Conservation (phyloP, 2,113 vertebrate species). For the Peucedramus taeniatus region DNA sequence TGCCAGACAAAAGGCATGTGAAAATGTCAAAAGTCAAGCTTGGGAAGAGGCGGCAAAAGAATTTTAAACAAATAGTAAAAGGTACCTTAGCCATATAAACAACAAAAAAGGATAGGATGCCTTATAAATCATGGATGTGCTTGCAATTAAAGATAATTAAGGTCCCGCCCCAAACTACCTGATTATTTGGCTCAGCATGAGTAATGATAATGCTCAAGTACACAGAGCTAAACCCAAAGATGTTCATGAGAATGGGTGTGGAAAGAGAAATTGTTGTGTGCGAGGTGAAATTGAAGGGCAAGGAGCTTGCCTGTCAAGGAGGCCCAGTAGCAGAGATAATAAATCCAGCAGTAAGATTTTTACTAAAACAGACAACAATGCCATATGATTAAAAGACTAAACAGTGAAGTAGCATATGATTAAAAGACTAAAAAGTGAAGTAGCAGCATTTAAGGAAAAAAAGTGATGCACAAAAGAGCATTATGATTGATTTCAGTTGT, state of each 20-base stretch:
- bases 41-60: not conserved
- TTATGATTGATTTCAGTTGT: not conserved
- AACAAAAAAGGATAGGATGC: not conserved
- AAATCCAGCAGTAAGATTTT: not conserved
- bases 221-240: not conserved
- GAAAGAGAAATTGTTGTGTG: not conserved
- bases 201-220: not conserved
- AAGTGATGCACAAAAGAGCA: not conserved
- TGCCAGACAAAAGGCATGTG: not conserved
- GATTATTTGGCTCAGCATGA: not conserved
- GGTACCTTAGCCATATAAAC: not conserved
- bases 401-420: too few relatives aligned
- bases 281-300: not conserved
- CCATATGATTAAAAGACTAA: not conserved
- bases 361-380: not conserved
- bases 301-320: not conserved
- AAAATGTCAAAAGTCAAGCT: not conserved
- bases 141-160: not conserved
- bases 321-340: not conserved
- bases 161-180: not conserved
- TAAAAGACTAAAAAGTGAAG: not conserved
- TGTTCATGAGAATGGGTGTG: not conserved
- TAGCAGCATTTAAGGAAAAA: not conserved
- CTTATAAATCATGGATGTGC: not conserved
- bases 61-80: not conserved